Percentiles rank a stretch among this genome's conserved stretches.
Conservation (phyloP, 2,113 vertebrate genomes). For the Heterocephalus glaber region DNA sequence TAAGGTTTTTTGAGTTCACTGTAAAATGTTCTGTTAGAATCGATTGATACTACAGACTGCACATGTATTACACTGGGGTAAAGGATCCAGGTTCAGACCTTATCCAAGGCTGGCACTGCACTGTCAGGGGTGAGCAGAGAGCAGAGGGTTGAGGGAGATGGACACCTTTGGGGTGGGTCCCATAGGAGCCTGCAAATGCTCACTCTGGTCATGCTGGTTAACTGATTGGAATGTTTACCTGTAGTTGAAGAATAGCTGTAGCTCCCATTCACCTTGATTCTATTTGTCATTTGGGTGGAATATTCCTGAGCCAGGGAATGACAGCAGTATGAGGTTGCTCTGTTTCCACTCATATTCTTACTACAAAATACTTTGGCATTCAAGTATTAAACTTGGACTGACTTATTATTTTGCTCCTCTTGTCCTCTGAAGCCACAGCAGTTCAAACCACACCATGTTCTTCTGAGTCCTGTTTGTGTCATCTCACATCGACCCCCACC, state of each 20-base stretch:
- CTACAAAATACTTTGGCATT: constrained; percentile 6
- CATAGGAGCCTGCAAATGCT: constrained; percentile 40
- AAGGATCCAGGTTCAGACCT: constrained; percentile 40
- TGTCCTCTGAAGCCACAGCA: background rate
- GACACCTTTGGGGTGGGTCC: rapidly evolving
- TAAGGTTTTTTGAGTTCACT: rapidly evolving
- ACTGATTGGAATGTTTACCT: constrained; percentile 18
- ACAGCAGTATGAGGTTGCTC: background rate
- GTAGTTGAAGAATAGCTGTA: background rate
- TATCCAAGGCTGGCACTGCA: constrained; percentile 52
- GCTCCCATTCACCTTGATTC: background rate
- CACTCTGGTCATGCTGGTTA: constrained; percentile 58
- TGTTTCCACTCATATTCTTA: background rate
- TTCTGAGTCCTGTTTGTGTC: constrained; percentile 18
- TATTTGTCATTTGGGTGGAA: background rate
- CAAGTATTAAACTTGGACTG: background rate
- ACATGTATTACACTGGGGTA: background rate
- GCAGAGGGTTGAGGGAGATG: background rate
- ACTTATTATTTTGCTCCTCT: background rate
- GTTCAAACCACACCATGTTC: constrained; percentile 25
- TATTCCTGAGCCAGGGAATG: background rate
- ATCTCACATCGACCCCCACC: background rate
- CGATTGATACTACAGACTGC: background rate
- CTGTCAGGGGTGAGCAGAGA: constrained; percentile 60
- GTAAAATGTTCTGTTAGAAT: too few species aligned